These are phyloP conservation scores for Sphinx pinastri DNA, from an alignment of 2,888 invertebrate species.

Conservation along the genomic window DNA sequence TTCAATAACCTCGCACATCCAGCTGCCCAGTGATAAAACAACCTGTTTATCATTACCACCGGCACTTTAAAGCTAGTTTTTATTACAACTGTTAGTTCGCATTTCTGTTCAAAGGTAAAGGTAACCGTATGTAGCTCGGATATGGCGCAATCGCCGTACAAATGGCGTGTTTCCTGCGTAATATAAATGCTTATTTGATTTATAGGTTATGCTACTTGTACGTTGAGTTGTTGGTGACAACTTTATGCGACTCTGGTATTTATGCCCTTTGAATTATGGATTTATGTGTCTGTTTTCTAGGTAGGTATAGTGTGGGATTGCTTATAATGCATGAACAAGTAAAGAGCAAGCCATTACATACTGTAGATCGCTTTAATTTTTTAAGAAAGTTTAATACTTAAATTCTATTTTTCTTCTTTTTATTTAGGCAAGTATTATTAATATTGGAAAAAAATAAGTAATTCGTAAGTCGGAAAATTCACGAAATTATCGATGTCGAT, in stretches of 20 bases:
- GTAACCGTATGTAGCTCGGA: conserved; percentile 11
- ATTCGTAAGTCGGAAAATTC: neutral
- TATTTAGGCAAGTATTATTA: too few relatives aligned
- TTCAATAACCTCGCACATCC: too few relatives aligned
- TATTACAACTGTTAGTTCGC: conserved; percentile 14
- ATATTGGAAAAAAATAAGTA: neutral
- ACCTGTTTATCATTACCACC: neutral
- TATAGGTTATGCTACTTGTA: conserved; percentile 1
- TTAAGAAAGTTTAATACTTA: too few relatives aligned
- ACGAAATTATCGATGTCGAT: conserved; percentile 32
- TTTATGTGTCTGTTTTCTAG: too few relatives aligned
- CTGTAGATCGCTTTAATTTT: too few relatives aligned
- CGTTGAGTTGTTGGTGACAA: neutral
- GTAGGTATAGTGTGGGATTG: too few relatives aligned
- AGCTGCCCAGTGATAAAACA: too few relatives aligned
- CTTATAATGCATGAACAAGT: too few relatives aligned
- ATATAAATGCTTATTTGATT: neutral
- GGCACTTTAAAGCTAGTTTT: conserved; percentile 6
- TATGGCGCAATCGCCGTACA: neutral
- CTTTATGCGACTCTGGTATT: too few relatives aligned
- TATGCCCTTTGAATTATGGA: too few relatives aligned
- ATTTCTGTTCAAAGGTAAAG: conserved; percentile 12
- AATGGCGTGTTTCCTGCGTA: conserved; percentile 11
- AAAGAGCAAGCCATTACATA: too few relatives aligned
- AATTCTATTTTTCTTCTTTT: too few relatives aligned